Evolutionary conservation across 2,888 invertebrate genomes (phyloP), one percentile per base, ranked within the genome.

Genomic region (Hyalella azteca): DNA sequence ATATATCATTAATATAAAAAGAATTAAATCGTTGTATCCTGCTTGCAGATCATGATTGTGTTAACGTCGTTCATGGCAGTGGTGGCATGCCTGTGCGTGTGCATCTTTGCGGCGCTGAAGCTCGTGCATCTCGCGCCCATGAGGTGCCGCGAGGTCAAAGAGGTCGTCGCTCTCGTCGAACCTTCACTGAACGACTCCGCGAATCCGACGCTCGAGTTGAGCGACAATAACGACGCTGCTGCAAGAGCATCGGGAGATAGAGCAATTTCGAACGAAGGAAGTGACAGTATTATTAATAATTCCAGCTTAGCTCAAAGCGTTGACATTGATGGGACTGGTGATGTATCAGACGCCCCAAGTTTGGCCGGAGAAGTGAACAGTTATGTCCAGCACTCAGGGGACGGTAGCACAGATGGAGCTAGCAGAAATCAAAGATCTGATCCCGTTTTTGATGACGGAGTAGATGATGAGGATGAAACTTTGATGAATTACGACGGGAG

Each of bases 41-140:
- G n/a, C n/a, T n/a, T n/a, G n/a, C 77, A 77, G 77, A 50, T 48
- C 15, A 22, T 82, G 50, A 32, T 81, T 36, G 79, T 81, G 60
- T 49, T 78, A 9, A 22, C 80, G 32, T 81, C 80, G 49, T 81
- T 73, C 48, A 48, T 82, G 29, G 80, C 80, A 26, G 60, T 82
- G 7, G 78, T 81, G 40, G 66, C 82, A 2, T 82, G 82, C 32
- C 79, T 82, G 49, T 81, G 82, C 59, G 81, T 82, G 59, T 81
- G 82, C 54, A 79, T 82, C 78, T 82, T 82, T 54, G 81, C 82
- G 1, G 82, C 82, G 26, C 77, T 82, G 32, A 80, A 82, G 76
- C 81, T 82, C 75, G 39, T 80, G 39, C 76, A 80, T 32, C 79
- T 82, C n/a, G 59, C 81, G 3, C 36, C 81, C 48, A 82, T 82